phyloP scores from a whole-genome alignment of 2,797 vertebrate species.

The Sebastes baramenuke region DNA sequence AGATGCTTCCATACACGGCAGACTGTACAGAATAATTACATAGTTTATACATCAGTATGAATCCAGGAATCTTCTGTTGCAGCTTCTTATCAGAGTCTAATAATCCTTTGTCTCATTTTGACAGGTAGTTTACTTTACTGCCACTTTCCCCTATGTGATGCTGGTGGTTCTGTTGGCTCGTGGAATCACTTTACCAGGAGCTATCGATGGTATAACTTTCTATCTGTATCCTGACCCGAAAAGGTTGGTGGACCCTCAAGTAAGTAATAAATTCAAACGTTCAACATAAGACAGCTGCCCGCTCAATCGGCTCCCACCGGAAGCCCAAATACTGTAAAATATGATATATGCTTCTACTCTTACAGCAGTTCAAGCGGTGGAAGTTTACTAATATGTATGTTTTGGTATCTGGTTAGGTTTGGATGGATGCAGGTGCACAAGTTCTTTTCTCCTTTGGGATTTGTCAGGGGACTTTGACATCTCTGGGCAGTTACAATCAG shows the following conservation, averaged over 20 bases:
- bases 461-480: constrained; percentile 90
- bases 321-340: background rate
- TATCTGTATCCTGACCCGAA: constrained; percentile 91
- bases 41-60: background rate
- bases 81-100: background rate
- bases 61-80: background rate
- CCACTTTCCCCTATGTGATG: constrained; percentile 92
- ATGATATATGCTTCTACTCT: background rate
- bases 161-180: constrained; percentile 88
- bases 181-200: constrained; percentile 89
- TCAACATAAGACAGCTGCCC: background rate
- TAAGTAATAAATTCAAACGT: constrained; percentile 69
- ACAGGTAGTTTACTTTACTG: constrained; percentile 89
- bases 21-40: background rate
- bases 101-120: constrained; percentile 11
- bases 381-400: background rate
- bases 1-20: background rate
- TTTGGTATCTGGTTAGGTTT: constrained; percentile 83
- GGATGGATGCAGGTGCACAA: constrained; percentile 95
- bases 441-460: constrained; percentile 94
- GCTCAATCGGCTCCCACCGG: background rate
- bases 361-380: background rate
- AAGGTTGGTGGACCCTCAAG: constrained; percentile 90
- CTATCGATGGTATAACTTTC: constrained; percentile 87
- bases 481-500: constrained; percentile 93